These are phyloP conservation scores for Cephus pygmeus DNA, from an alignment of 2,888 invertebrate species.

Conservation along the genomic window DNA sequence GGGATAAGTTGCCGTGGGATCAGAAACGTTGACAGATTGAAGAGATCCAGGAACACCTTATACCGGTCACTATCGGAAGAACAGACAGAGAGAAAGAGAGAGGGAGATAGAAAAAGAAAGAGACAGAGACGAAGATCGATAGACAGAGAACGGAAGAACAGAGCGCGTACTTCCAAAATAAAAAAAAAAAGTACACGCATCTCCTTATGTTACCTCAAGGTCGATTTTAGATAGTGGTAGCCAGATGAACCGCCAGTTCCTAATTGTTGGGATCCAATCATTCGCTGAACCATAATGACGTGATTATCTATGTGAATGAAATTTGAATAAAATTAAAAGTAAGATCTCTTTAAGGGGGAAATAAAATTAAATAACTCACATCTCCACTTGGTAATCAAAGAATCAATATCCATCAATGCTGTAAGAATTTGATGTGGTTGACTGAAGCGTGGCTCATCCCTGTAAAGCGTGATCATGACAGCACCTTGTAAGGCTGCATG, in stretches of 20 bases:
- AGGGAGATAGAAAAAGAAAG: too few relatives aligned
- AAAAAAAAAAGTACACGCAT: not conserved
- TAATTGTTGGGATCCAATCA: conserved; percentile 96
- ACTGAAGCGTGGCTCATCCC: conserved; percentile 97
- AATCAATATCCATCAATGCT: conserved; percentile 97
- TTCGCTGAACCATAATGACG: conserved; percentile 97
- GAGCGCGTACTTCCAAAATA: not conserved
- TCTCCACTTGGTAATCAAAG: conserved; percentile 98
- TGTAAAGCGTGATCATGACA: conserved; percentile 96
- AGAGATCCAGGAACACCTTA: conserved; percentile 97
- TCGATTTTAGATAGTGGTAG: conserved; percentile 96
- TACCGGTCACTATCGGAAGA: conserved; percentile 86
- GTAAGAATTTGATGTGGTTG: conserved; percentile 96
- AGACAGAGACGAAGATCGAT: not conserved
- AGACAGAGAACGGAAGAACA: not conserved
- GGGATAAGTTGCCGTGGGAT: conserved; percentile 94
- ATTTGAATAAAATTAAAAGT: conserved; percentile 12
- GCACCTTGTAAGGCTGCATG: conserved; percentile 96
- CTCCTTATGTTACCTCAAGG: conserved; percentile 79
- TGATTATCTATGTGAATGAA: conserved; percentile 84
- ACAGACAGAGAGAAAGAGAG: too few relatives aligned
- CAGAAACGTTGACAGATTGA: conserved; percentile 96
- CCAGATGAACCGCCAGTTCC: conserved; percentile 99
- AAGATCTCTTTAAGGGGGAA: not conserved
- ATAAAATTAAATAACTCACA: conserved; percentile 73